A percentile compares a stretch with the other conserved stretches of the same genome.
These are phyloP conservation scores for Epinephelus awoara DNA, from an alignment of 2,797 vertebrate genomes.

Conservation along the genomic window DNA sequence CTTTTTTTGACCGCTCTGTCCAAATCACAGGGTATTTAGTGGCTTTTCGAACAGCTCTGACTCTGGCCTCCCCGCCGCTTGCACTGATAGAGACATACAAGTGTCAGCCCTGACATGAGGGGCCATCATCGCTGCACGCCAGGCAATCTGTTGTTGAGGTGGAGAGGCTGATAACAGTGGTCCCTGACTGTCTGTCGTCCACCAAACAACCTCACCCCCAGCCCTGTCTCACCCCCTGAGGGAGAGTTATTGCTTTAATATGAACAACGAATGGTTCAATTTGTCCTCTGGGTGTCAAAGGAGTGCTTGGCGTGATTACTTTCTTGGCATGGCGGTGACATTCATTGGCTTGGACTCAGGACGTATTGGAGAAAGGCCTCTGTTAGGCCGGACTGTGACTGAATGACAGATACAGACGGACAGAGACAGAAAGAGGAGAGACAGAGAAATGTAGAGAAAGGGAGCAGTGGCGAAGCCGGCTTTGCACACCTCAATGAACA, in stretches of 20 bases:
- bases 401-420: slow-evolving; percentile 56
- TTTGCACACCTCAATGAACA: slow-evolving; percentile 65
- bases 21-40: slow-evolving; percentile 52
- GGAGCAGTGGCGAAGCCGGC: slow-evolving; percentile 28
- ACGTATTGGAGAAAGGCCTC: slow-evolving; percentile 71
- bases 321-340: slow-evolving; percentile 73
- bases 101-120: slow-evolving; percentile 58
- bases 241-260: slow-evolving; percentile 87
- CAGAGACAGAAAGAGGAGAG: slow-evolving; percentile 31
- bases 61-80: slow-evolving; percentile 3
- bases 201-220: slow-evolving; percentile 22
- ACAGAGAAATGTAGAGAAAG: slow-evolving; percentile 36
- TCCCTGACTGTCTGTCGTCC: slow-evolving; percentile 45
- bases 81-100: slow-evolving; percentile 42
- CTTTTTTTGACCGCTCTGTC: slow-evolving; percentile 10
- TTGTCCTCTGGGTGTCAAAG: slow-evolving; percentile 77
- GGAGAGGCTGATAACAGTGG: slow-evolving; percentile 67
- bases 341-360: slow-evolving; percentile 76
- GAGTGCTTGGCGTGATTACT: slow-evolving; percentile 78
- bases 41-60: slow-evolving; percentile 23
- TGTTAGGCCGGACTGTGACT: slow-evolving; percentile 32
- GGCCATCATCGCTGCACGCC: slow-evolving; percentile 59
- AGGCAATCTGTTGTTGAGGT: slow-evolving; percentile 68
- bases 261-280: slow-evolving; percentile 80
- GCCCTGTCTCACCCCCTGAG: slow-evolving; percentile 46